A percentile compares a stretch with the other conserved stretches of the same genome.
phyloP scores from a whole-genome alignment of 2,888 invertebrate genomes.

The Platerodrilus igneus region DNA sequence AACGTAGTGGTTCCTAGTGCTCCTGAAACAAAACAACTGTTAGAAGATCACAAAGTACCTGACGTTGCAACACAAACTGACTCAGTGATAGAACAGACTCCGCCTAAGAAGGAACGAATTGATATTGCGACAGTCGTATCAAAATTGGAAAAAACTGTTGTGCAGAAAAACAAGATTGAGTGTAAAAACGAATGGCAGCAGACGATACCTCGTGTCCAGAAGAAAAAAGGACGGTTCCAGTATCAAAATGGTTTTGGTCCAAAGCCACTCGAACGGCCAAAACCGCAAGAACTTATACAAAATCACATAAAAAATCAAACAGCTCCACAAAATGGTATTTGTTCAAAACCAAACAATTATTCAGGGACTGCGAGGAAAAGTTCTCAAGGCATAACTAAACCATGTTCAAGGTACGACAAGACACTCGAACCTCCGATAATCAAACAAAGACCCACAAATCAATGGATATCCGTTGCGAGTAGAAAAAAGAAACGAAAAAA shows the following conservation, averaged over 20 bases:
- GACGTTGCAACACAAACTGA: background rate
- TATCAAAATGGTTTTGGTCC: no score
- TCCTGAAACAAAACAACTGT: conserved; percentile 4
- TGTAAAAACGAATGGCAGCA: no score
- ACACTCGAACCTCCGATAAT: conserved; percentile 22
- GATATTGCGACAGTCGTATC: conserved; percentile 46
- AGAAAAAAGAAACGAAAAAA: conserved; percentile 43
- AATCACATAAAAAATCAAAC: no score
- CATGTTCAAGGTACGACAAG: background rate
- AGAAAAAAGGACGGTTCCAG: no score
- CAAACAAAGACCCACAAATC: conserved; percentile 29
- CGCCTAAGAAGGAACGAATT: conserved; percentile 31
- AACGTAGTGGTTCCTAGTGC: conserved; percentile 30
- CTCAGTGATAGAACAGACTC: background rate
- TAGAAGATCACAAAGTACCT: conserved; percentile 9
- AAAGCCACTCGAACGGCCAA: no score
- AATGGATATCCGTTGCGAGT: conserved; percentile 46
- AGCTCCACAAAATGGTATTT: no score
- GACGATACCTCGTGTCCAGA: no score
- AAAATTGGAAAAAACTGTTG: conserved; percentile 46
- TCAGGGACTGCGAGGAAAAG: no score
- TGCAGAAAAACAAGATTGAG: no score
- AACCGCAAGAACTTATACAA: no score
- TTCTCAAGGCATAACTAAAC: conserved; percentile 1
- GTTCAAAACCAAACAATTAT: no score